A percentile compares a stretch with the other conserved stretches of the same genome.
Conservation (phyloP, 2,888 invertebrate species). For the Himalopsyche japonica region DNA sequence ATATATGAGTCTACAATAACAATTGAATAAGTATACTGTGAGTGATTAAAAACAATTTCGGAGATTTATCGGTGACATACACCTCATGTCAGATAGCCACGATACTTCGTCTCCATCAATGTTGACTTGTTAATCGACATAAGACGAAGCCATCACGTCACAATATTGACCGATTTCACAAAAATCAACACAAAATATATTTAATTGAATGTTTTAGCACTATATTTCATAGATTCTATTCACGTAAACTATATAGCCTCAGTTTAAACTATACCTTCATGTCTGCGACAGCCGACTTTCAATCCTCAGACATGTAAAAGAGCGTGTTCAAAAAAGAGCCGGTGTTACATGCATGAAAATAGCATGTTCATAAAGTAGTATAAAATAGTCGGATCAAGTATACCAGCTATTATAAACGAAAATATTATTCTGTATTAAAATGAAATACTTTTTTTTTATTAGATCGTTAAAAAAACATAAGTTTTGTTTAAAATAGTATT, state of each 20-base stretch:
- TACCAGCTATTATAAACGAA: no score
- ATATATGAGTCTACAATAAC: background rate
- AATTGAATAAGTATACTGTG: background rate
- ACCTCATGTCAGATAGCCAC: slow-evolving; percentile 29
- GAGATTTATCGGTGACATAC: slow-evolving; percentile 4
- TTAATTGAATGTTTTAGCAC: background rate
- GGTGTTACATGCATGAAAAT: no score
- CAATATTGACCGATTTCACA: background rate
- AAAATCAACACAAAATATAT: background rate
- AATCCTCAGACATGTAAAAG: no score
- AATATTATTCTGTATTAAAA: no score
- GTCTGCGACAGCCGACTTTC: slow-evolving; percentile 53
- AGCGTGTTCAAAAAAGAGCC: no score
- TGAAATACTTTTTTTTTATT: no score
- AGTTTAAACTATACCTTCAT: slow-evolving; percentile 51
- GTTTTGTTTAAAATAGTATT: no score
- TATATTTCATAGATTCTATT: slow-evolving; percentile 12
- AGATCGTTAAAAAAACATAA: no score
- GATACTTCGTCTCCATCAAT: slow-evolving; percentile 2
- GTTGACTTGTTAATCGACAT: slow-evolving; percentile 16
- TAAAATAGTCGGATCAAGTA: no score
- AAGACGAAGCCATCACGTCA: slow-evolving; percentile 16
- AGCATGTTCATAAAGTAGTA: no score
- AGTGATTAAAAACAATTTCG: background rate
- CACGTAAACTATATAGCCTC: slow-evolving; percentile 1